These are phyloP conservation scores for Xestia sexstrigata DNA, from an alignment of 2,888 invertebrate genomes.

Conservation along the genomic window DNA sequence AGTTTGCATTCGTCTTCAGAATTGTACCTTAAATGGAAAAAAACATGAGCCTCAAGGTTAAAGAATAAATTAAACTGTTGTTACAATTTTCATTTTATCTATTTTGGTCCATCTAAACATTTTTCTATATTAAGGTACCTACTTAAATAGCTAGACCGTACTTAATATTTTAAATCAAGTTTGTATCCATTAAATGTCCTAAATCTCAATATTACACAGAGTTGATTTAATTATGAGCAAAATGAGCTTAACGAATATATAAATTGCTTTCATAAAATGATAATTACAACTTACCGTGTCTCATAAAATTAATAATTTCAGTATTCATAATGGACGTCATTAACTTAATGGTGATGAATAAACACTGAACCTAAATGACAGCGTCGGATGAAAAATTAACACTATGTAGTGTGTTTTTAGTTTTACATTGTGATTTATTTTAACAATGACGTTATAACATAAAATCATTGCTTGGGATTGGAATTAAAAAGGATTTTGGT, in stretches of 20 bases:
- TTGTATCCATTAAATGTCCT: not conserved
- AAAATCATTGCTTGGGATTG: conserved; percentile 30
- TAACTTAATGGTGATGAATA: conserved; percentile 57
- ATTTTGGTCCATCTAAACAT: not conserved
- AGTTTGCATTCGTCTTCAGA: not conserved
- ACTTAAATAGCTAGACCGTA: not conserved
- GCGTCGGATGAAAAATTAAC: conserved; percentile 26
- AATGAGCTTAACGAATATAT: conserved; percentile 38
- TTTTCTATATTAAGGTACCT: not conserved
- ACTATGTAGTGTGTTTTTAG: conserved; percentile 1
- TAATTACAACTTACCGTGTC: conserved; percentile 45
- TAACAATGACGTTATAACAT: conserved; percentile 3
- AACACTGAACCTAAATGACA: conserved; percentile 23
- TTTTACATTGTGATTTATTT: conserved; percentile 38
- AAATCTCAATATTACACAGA: conserved; percentile 6
- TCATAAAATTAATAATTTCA: conserved; percentile 52
- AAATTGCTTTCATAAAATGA: conserved; percentile 44
- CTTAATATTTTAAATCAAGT: not conserved
- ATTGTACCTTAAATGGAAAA: not conserved
- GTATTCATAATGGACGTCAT: conserved; percentile 49
- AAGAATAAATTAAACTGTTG: not conserved
- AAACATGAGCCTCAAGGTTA: not conserved
- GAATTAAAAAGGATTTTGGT: not conserved
- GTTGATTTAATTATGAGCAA: conserved; percentile 34
- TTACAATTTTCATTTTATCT: not conserved